phyloP scores from a whole-genome alignment of 2,888 invertebrate genomes.

The Dryobotodes eremita region DNA sequence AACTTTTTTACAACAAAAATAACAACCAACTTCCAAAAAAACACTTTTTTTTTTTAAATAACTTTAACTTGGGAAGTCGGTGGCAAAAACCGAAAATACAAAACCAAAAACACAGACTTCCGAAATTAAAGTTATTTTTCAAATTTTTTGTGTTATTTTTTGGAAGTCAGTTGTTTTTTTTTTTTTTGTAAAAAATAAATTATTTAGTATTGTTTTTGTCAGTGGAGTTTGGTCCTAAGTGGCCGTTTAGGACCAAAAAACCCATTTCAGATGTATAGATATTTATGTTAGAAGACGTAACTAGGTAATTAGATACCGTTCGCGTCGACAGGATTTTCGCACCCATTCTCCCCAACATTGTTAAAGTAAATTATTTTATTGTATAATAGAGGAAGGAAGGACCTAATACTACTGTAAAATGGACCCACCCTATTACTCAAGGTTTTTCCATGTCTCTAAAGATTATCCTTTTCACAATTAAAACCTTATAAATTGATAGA shows the following conservation, averaged over 20 bases:
- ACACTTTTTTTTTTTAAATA: no score
- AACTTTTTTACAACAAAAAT: no score
- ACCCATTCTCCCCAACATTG: background rate
- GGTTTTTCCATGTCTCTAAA: background rate
- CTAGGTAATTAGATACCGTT: background rate
- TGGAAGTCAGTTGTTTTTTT: no score
- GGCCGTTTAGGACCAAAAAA: background rate
- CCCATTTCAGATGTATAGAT: background rate
- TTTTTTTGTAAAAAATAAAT: no score
- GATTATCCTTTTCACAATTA: background rate
- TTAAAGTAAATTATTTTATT: background rate
- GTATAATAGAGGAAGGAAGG: background rate
- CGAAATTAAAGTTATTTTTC: no score
- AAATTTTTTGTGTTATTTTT: no score
- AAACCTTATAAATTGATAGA: background rate
- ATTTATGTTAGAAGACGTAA: background rate
- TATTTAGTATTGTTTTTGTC: background rate
- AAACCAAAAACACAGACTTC: no score
- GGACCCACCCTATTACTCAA: background rate
- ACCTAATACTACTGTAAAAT: background rate
- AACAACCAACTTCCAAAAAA: no score
- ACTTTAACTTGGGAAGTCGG: no score
- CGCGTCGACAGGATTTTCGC: background rate
- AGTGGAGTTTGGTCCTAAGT: background rate
- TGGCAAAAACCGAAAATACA: no score